Evolutionary conservation across 2,888 invertebrate species (phyloP).

Genomic region (Drosophila pegasa): DNA sequence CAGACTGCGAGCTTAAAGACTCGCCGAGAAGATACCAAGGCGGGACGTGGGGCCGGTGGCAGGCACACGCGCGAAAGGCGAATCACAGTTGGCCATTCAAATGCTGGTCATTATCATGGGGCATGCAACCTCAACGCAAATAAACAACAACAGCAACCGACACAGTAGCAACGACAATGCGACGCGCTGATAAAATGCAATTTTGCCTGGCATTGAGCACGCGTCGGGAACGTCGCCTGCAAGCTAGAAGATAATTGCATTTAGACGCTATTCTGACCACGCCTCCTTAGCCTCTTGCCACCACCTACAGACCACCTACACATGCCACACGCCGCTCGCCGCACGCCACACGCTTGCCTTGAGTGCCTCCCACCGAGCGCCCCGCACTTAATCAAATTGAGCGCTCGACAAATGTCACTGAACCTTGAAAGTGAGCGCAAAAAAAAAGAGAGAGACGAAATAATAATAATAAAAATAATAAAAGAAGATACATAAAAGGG

Average conservation of each 20-base stretch:
- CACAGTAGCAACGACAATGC: slow-evolving; percentile 4
- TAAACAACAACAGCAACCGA: slow-evolving; percentile 12
- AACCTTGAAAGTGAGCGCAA: slow-evolving; percentile 61
- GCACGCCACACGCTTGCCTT: slow-evolving; percentile 21
- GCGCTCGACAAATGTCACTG: slow-evolving; percentile 72
- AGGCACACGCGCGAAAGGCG: slow-evolving; percentile 26
- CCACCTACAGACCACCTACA: background rate
- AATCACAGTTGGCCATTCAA: slow-evolving; percentile 51
- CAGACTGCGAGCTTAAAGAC: slow-evolving; percentile 27
- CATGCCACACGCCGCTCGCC: background rate
- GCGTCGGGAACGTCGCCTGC: slow-evolving; percentile 45
- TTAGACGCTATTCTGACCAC: slow-evolving; percentile 44
- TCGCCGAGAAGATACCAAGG: background rate
- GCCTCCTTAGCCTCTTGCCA: background rate
- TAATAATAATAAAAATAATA: slow-evolving; percentile 7
- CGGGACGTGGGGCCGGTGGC: background rate
- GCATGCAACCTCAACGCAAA: slow-evolving; percentile 45
- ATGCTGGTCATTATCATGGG: slow-evolving; percentile 45
- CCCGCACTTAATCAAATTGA: slow-evolving; percentile 77
- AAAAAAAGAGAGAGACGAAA: background rate
- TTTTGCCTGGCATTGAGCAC: slow-evolving; percentile 65
- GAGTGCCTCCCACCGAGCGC: slow-evolving; percentile 33
- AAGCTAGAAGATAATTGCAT: slow-evolving; percentile 73
- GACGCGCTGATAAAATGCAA: slow-evolving; percentile 60
- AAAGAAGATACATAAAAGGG: slow-evolving; percentile 30